phyloP scores from a whole-genome alignment of 1,140 invertebrate genomes.

The Heliothis virescens region DNA sequence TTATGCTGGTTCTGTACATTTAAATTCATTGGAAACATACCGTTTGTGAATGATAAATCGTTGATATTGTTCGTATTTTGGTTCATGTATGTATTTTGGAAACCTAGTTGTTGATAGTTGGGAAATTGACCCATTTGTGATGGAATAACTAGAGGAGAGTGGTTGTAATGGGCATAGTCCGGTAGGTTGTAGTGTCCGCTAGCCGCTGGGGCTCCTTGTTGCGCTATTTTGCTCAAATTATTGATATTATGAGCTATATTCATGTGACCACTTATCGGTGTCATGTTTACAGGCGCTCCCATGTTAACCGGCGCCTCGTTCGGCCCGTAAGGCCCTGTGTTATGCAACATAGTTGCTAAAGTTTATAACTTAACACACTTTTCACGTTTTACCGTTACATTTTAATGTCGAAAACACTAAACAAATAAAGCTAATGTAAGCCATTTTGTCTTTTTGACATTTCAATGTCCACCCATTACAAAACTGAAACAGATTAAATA shows the following conservation, averaged over 20 bases:
- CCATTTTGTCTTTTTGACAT: slow-evolving; percentile 71
- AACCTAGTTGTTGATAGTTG: slow-evolving; percentile 65
- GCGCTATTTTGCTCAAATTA: slow-evolving; percentile 71
- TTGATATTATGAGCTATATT: slow-evolving; percentile 71
- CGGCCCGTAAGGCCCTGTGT: slow-evolving; percentile 73
- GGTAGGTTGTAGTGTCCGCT: slow-evolving; percentile 64
- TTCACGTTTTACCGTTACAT: slow-evolving; percentile 58
- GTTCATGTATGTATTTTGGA: slow-evolving; percentile 61
- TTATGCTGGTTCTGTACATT: slow-evolving; percentile 65
- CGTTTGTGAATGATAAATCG: slow-evolving; percentile 65
- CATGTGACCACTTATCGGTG: slow-evolving; percentile 63
- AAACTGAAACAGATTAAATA: not conserved
- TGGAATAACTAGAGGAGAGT: slow-evolving; percentile 62
- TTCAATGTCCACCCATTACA: slow-evolving; percentile 57
- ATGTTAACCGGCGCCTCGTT: slow-evolving; percentile 73
- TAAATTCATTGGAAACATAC: slow-evolving; percentile 73
- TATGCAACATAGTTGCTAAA: slow-evolving; percentile 77
- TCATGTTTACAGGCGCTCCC: slow-evolving; percentile 69
- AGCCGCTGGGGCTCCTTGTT: slow-evolving; percentile 60
- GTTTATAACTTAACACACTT: slow-evolving; percentile 55
- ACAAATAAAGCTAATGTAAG: slow-evolving; percentile 70
- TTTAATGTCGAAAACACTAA: slow-evolving; percentile 61
- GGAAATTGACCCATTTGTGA: slow-evolving; percentile 65
- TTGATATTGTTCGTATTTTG: slow-evolving; percentile 58
- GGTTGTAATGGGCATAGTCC: slow-evolving; percentile 66